phyloP scores from a whole-genome alignment of 2,113 vertebrate species.

The Talpa occidentalis region DNA sequence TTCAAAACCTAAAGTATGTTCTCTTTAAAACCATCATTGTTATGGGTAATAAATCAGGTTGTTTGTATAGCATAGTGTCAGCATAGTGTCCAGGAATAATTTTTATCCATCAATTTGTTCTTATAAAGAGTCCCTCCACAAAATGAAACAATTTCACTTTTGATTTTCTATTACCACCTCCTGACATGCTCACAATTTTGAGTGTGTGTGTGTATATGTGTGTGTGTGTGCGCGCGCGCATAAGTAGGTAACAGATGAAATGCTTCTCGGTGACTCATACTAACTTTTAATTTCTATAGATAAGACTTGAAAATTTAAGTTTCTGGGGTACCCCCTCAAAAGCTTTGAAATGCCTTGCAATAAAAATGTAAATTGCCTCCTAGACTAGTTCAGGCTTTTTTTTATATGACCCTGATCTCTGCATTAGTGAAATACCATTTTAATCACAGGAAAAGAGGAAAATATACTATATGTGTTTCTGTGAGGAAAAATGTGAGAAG shows the following conservation, averaged over 20 bases:
- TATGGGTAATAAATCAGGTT: background rate
- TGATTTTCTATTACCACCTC: constrained; percentile 44
- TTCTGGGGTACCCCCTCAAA: background rate
- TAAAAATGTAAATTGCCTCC: background rate
- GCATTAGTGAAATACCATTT: background rate
- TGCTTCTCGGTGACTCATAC: no score
- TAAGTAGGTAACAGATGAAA: no score
- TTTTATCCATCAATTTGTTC: background rate
- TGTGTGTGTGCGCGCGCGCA: constrained; percentile 28
- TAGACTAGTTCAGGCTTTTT: background rate
- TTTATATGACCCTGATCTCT: background rate
- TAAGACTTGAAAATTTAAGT: background rate
- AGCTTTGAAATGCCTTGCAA: constrained; percentile 13
- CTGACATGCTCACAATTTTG: background rate
- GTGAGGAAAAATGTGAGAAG: background rate
- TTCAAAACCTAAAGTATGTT: background rate
- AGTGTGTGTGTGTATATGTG: background rate
- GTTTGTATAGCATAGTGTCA: accelerated
- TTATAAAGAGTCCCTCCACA: constrained; percentile 15
- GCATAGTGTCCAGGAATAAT: background rate
- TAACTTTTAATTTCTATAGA: constrained; percentile 43
- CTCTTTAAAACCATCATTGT: background rate
- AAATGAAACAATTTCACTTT: background rate
- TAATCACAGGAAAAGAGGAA: background rate
- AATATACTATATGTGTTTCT: background rate